A percentile compares a stretch with the other conserved stretches of the same genome.
These are phyloP conservation scores for Drosophila kokeensis DNA, from an alignment of 2,888 invertebrate genomes.

Conservation along the genomic window DNA sequence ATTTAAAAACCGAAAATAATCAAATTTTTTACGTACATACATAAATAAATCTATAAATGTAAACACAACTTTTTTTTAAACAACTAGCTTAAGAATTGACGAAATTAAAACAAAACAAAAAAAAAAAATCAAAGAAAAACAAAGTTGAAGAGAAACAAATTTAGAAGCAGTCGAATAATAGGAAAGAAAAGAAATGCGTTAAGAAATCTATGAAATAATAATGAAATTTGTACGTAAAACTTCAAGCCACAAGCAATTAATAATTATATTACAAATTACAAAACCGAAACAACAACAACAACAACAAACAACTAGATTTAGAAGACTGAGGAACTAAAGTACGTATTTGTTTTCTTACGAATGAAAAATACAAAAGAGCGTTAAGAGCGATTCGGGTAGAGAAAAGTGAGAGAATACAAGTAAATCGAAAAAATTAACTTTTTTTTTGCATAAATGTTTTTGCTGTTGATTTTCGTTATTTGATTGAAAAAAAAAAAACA, in stretches of 20 bases:
- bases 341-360: slow-evolving; percentile 57
- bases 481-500: slow-evolving; percentile 48
- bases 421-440: slow-evolving; percentile 36
- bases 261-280: slow-evolving; percentile 40
- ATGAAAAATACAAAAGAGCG: slow-evolving; percentile 25
- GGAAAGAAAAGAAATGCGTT: slow-evolving; percentile 31
- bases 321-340: slow-evolving; percentile 74
- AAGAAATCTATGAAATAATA: slow-evolving; percentile 17
- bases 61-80: slow-evolving; percentile 70
- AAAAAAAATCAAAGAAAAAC: slow-evolving; percentile 5
- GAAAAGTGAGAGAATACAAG: slow-evolving; percentile 6
- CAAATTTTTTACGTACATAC: slow-evolving; percentile 78
- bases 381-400: slow-evolving; percentile 19
- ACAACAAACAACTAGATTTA: slow-evolving; percentile 72
- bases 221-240: slow-evolving; percentile 75
- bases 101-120: slow-evolving; percentile 21
- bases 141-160: slow-evolving; percentile 1
- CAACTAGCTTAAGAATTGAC: slow-evolving; percentile 51
- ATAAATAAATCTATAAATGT: slow-evolving; percentile 72
- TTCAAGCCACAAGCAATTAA: slow-evolving; percentile 71
- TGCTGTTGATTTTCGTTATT: slow-evolving; percentile 79
- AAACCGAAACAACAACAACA: slow-evolving; percentile 30
- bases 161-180: slow-evolving; percentile 15
- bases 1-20: slow-evolving; percentile 70
- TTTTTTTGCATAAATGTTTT: slow-evolving; percentile 65